phyloP scores from a whole-genome alignment of 2,113 vertebrate genomes.

The Campylomormyrus tamandua region DNA sequence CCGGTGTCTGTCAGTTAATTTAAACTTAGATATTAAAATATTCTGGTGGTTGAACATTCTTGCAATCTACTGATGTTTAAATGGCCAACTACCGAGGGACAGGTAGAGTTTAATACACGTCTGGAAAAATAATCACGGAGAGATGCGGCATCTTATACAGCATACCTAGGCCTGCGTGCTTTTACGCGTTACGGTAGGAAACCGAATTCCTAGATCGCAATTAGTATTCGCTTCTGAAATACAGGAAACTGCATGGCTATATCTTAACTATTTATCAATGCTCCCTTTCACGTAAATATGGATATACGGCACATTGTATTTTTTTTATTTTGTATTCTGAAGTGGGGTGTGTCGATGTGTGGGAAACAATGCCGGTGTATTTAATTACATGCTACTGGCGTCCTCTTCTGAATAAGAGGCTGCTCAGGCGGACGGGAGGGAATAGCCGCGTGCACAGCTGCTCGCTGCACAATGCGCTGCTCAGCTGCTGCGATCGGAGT shows the following conservation, averaged over 20 bases:
- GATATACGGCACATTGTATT: neutral
- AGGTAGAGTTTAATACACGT: neutral
- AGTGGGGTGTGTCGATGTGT: neutral
- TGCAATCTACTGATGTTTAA: neutral
- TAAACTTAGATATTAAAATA: neutral
- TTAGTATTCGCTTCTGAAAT: neutral
- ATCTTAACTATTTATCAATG: neutral
- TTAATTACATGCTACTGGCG: neutral
- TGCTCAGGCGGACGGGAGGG: neutral
- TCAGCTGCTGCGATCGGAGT: neutral
- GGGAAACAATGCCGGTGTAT: neutral
- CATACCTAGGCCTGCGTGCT: neutral
- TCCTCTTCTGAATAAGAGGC: neutral
- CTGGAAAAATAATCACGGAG: neutral
- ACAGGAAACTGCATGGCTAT: neutral
- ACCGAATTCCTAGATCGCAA: neutral
- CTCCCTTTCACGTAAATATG: neutral
- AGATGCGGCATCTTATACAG: neutral
- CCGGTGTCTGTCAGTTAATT: neutral
- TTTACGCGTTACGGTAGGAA: neutral
- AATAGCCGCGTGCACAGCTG: neutral
- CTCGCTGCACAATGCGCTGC: neutral
- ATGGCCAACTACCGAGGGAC: neutral
- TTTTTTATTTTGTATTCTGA: neutral
- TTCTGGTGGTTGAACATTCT: neutral